phyloP scores from a whole-genome alignment of 2,113 vertebrate genomes.

The Caranx ignobilis region DNA sequence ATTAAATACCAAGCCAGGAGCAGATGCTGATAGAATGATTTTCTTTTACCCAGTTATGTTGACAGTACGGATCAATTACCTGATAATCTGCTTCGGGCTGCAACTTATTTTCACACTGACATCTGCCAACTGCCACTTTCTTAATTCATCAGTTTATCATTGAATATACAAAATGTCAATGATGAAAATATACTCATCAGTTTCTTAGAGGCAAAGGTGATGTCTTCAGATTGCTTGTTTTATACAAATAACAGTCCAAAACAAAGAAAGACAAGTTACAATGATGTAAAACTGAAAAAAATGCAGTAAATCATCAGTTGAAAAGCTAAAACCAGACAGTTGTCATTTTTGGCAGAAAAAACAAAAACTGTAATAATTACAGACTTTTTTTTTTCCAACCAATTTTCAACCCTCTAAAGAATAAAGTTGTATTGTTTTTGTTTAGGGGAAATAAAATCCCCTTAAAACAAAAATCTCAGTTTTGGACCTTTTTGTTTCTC shows the following conservation, averaged over 20 bases:
- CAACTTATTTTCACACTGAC: not conserved
- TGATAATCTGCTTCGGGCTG: not conserved
- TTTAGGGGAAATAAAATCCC: no score
- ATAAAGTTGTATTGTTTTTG: no score
- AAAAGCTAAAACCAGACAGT: not conserved
- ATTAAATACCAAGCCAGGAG: conserved; percentile 7
- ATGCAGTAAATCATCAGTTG: not conserved
- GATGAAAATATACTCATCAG: not conserved
- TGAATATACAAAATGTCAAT: not conserved
- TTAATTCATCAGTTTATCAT: not conserved
- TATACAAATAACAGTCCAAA: not conserved
- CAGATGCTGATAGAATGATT: not conserved
- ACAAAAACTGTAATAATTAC: no score
- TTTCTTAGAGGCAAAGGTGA: not conserved
- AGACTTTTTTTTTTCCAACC: not conserved
- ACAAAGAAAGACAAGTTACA: not conserved
- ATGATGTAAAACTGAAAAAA: not conserved
- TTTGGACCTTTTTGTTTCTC: not conserved
- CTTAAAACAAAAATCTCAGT: no score
- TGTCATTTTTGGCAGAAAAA: no score
- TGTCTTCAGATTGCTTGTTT: not conserved
- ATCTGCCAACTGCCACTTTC: not conserved
- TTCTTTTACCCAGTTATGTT: not conserved
- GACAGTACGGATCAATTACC: not conserved
- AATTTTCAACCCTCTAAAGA: not conserved